Evolutionary conservation across 2,888 invertebrate genomes (phyloP), one percentile per base, ranked within the genome.

Genomic region (Azorinus chamasolen): DNA sequence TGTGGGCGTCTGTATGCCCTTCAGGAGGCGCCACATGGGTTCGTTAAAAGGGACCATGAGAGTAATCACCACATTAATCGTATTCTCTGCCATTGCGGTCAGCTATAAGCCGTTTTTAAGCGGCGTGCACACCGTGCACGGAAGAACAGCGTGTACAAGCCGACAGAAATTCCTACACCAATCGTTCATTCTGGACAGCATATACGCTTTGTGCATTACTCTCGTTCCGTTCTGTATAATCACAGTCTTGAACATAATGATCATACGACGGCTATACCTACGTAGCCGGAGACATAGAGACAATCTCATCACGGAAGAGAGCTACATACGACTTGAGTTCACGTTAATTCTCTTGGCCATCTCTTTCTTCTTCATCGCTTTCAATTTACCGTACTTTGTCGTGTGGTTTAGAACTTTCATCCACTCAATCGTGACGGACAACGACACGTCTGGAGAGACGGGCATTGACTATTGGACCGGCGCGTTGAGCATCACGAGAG

Each of bases 1-100:
- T 74, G 88, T 92, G 48, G 92, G 90, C 1, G 89, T 92, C 4
- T 91, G 91, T 54, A 88, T 88, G 83, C 92, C 92, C 10, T 81
- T 92, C 24, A 80, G 80, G 43, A 79, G 91, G 12, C 70, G 88
- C 18, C 82, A 83, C 58, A 83, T 89, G 43, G 91, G 89, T 55
- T 84, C 87, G 5, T 57, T 65, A 27, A 81, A 82, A 3, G 83
- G 83, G 22, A 87, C 90, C 0, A 61, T 77, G 20, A 83, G 82
- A 54, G 78, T 90, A 6, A 84, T 92, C 12, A 27, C 75, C 0
- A 50, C 73, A 12, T 48, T 91, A n/a, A 77, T 87, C 1, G 39
- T 88, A 2, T 43, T 86, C 5, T 66, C 89, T 0, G 63, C 85
- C 18, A 45, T 89, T 2, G 39, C 89, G 51, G 84, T 86, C 41